phyloP scores from a whole-genome alignment of 2,888 invertebrate species.

The Netelia virgata region DNA sequence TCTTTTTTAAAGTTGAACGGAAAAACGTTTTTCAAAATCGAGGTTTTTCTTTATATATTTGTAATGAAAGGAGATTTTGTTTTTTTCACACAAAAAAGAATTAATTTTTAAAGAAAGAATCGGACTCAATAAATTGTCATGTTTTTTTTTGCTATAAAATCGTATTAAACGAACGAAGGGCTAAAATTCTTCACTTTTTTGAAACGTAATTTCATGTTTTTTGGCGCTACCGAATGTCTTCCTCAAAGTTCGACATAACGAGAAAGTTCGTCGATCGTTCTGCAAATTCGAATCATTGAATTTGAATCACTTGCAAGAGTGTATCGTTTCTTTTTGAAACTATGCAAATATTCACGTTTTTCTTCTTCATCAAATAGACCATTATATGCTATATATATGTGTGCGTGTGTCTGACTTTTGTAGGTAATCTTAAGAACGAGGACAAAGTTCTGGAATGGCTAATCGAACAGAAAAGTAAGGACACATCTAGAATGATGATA shows the following conservation, averaged over 20 bases:
- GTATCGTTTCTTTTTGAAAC: neutral
- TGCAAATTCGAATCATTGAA: too few species aligned
- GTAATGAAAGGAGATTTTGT: too few species aligned
- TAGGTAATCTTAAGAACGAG: slow-evolving; percentile 97
- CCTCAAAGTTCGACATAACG: too few species aligned
- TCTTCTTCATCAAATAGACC: slow-evolving; percentile 20
- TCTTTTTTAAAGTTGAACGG: too few species aligned
- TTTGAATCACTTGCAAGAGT: neutral
- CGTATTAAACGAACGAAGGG: slow-evolving; percentile 17
- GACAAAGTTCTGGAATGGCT: slow-evolving; percentile 98
- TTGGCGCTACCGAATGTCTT: too few species aligned
- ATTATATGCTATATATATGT: slow-evolving; percentile 71
- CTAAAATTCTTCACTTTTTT: neutral
- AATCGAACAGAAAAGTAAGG: slow-evolving; percentile 98
- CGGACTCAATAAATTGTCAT: too few species aligned
- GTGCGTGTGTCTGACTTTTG: slow-evolving; percentile 85
- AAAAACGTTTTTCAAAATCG: too few species aligned
- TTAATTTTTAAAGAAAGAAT: too few species aligned
- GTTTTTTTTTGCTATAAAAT: too few species aligned
- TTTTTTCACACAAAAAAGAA: too few species aligned
- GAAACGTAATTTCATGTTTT: neutral
- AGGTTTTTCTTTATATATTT: too few species aligned
- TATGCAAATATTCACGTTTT: slow-evolving; percentile 17
- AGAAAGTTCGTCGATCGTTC: too few species aligned
- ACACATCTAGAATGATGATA: slow-evolving; percentile 85